A percentile compares a stretch with the other conserved stretches of the same genome.
phyloP scores from a whole-genome alignment of 2,888 invertebrate genomes.

The Scaptomyza caliginosa region DNA sequence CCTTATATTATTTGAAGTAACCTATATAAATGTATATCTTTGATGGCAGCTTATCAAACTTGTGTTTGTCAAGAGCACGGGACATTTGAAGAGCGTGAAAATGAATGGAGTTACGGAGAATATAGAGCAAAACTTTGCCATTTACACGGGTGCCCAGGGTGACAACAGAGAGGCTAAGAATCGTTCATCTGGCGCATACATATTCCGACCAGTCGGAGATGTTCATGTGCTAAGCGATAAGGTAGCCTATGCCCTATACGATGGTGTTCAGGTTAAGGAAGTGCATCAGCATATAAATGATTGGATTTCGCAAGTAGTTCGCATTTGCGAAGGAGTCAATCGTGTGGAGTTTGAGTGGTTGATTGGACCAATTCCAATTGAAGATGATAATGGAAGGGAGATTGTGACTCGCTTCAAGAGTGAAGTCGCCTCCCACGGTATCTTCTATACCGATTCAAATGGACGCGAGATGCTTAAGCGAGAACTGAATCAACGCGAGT shows the following conservation, averaged over 20 bases:
- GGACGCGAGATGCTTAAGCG: constrained; percentile 93
- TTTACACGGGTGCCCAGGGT: constrained; percentile 89
- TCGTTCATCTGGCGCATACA: constrained; percentile 96
- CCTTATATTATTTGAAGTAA: not conserved
- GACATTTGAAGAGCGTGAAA: constrained; percentile 60
- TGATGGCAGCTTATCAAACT: constrained; percentile 72
- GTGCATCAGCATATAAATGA: constrained; percentile 85
- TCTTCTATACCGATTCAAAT: constrained; percentile 97
- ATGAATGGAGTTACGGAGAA: constrained; percentile 77
- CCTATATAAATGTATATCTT: not conserved
- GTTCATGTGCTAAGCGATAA: constrained; percentile 52
- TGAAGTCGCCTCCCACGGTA: constrained; percentile 86
- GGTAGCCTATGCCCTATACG: constrained; percentile 68
- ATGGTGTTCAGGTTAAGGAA: constrained; percentile 90
- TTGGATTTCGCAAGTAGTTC: constrained; percentile 90
- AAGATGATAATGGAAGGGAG: constrained; percentile 90
- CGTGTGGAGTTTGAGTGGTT: constrained; percentile 90
- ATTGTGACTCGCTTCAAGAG: constrained; percentile 90
- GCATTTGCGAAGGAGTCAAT: constrained; percentile 87
- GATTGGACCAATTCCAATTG: constrained; percentile 90
- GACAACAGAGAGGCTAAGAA: constrained; percentile 86
- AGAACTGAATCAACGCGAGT: constrained; percentile 87
- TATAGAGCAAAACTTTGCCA: constrained; percentile 87
- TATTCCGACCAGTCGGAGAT: constrained; percentile 89
- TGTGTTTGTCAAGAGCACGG: constrained; percentile 59